Percentiles rank a stretch among this genome's conserved stretches.
Evolutionary conservation across 2,797 vertebrate species (phyloP).

Genomic region (Distichodus sexfasciatus): DNA sequence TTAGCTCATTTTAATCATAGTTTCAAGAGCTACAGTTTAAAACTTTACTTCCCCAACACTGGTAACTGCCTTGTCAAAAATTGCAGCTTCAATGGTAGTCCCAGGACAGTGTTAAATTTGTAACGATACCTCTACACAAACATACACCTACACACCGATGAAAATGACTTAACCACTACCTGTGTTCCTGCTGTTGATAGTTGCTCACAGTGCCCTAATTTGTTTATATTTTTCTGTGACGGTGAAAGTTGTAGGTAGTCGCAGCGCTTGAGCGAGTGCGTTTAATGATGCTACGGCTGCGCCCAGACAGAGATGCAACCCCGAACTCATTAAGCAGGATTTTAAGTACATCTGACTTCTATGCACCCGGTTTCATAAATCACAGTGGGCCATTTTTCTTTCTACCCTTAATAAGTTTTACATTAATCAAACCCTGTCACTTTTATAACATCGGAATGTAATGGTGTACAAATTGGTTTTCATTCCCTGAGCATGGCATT

Average conservation of each 20-base stretch:
- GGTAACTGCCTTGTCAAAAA: slow-evolving; percentile 2
- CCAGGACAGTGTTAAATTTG: slow-evolving; percentile 19
- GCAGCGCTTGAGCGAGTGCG: slow-evolving; percentile 35
- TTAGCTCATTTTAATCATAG: not conserved
- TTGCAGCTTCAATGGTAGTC: not conserved
- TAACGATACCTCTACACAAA: slow-evolving; percentile 1
- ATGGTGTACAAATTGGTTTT: slow-evolving; percentile 35
- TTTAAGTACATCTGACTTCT: slow-evolving; percentile 47
- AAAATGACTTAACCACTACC: slow-evolving; percentile 6
- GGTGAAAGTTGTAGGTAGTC: slow-evolving; percentile 39
- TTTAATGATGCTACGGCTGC: slow-evolving; percentile 44
- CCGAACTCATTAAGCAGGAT: slow-evolving; percentile 45
- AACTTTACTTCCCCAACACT: not conserved
- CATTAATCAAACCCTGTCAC: slow-evolving; percentile 21
- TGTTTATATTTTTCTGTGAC: slow-evolving; percentile 35
- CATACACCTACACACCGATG: slow-evolving; percentile 9
- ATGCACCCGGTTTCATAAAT: slow-evolving; percentile 42
- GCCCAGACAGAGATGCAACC: not conserved
- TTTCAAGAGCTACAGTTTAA: not conserved
- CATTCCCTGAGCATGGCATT: slow-evolving; percentile 8
- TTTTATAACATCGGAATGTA: slow-evolving; percentile 17
- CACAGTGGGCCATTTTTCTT: slow-evolving; percentile 19
- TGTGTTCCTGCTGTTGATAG: not conserved
- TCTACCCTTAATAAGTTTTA: slow-evolving; percentile 3
- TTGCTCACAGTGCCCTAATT: slow-evolving; percentile 12